phyloP scores from a whole-genome alignment of 2,113 vertebrate genomes.

The Toxostoma redivivum region DNA sequence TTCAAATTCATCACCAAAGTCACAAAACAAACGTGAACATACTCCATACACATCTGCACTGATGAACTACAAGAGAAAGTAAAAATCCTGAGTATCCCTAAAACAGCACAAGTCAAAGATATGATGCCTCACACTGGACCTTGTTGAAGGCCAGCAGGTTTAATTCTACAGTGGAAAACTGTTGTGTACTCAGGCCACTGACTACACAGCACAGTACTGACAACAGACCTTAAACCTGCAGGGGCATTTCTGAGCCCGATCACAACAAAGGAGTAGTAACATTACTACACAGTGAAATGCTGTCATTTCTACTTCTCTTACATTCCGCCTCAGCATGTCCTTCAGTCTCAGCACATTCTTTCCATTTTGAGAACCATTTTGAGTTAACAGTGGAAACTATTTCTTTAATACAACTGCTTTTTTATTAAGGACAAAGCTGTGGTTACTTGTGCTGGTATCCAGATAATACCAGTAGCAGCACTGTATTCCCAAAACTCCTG shows the following conservation, averaged over 20 bases:
- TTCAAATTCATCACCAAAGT: slow-evolving; percentile 95
- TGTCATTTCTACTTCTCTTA: not conserved
- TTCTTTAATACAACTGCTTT: not conserved
- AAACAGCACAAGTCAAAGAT: not conserved
- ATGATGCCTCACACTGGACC: not conserved
- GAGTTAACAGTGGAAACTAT: not conserved
- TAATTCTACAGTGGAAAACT: not conserved
- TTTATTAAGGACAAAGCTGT: not conserved
- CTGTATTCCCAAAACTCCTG: not conserved
- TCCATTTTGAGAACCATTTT: not conserved
- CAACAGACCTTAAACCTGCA: not conserved
- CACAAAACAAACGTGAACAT: slow-evolving; percentile 93
- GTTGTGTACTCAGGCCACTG: not conserved
- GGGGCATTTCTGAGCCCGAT: not conserved
- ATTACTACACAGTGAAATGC: not conserved
- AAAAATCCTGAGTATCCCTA: not conserved
- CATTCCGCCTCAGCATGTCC: not conserved
- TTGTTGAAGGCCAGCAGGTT: not conserved
- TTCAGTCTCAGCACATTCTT: not conserved
- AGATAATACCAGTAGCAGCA: not conserved
- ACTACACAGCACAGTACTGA: not conserved
- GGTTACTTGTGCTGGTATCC: not conserved
- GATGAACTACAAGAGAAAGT: slow-evolving; percentile 83
- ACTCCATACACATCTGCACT: slow-evolving; percentile 88
- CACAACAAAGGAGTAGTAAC: not conserved